A percentile compares a stretch with the other conserved stretches of the same genome.
Conservation (phyloP, 2,888 invertebrate species). For the Coleophora deauratella region DNA sequence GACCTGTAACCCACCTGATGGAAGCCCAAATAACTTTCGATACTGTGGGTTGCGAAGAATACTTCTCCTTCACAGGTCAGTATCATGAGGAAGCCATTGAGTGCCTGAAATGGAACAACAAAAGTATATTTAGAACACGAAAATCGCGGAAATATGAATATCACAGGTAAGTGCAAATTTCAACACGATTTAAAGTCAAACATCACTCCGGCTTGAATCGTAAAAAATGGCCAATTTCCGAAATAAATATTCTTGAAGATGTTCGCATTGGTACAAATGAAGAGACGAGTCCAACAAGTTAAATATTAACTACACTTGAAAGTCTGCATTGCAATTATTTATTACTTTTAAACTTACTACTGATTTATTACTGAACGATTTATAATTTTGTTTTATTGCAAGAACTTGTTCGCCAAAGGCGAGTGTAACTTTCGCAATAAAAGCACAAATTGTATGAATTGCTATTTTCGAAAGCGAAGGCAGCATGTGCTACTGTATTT, state of each 20-base stretch:
- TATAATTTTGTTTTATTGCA: conserved; percentile 31
- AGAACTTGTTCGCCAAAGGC: conserved; percentile 7
- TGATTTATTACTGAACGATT: conserved; percentile 49
- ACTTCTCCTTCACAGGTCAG: conserved; percentile 99
- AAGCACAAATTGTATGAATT: not conserved
- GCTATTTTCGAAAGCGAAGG: too few species aligned
- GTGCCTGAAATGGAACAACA: conserved; percentile 80
- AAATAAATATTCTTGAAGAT: too few species aligned
- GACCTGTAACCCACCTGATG: conserved; percentile 90
- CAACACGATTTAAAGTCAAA: not conserved
- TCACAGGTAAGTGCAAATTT: not conserved
- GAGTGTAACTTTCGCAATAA: conserved; percentile 4
- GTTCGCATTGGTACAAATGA: too few species aligned
- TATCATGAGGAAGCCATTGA: conserved; percentile 99
- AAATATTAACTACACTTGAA: conserved; percentile 33
- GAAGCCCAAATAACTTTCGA: conserved; percentile 99
- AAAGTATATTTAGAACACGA: not conserved
- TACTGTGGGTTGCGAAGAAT: conserved; percentile 99
- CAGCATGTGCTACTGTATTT: too few species aligned
- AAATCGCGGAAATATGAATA: not conserved
- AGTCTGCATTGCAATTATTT: conserved; percentile 36
- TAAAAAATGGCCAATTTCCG: conserved; percentile 21
- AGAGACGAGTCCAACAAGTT: too few species aligned
- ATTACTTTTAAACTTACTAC: conserved; percentile 36
- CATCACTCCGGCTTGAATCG: conserved; percentile 29